These are phyloP conservation scores for Pelecanoides urinatrix DNA, from an alignment of 2,113 vertebrate genomes.

Conservation along the genomic window DNA sequence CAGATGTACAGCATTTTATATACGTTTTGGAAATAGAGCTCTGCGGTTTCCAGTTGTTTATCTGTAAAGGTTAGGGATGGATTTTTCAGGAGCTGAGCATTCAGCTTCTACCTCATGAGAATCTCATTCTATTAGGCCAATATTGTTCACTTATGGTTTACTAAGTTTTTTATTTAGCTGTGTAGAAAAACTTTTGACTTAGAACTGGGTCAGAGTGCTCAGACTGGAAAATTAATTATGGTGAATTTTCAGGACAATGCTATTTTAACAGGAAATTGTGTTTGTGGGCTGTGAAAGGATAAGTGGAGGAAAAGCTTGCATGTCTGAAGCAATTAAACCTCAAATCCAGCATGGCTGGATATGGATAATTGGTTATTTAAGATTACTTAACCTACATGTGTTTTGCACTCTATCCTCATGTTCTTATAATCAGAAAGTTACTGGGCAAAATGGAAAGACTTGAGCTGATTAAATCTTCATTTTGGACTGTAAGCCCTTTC, in stretches of 20 bases:
- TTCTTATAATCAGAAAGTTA: neutral
- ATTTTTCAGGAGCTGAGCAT: neutral
- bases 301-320: neutral
- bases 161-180: neutral
- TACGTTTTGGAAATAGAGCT: neutral
- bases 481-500: neutral
- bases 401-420: neutral
- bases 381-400: neutral
- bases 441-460: neutral
- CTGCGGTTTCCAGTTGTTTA: neutral
- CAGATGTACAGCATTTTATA: neutral
- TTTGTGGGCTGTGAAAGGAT: neutral
- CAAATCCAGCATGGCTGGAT: neutral
- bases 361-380: neutral
- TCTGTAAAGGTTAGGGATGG: neutral
- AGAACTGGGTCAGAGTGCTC: neutral
- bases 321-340: constrained; percentile 19
- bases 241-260: neutral
- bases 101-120: neutral
- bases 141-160: neutral
- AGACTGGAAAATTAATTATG: constrained; percentile 3
- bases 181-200: neutral
- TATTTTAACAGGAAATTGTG: neutral
- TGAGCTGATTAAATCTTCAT: neutral
- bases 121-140: neutral